These are phyloP conservation scores for Parasteatoda tepidariorum DNA, from an alignment of 1,140 invertebrate genomes.

Conservation along the genomic window DNA sequence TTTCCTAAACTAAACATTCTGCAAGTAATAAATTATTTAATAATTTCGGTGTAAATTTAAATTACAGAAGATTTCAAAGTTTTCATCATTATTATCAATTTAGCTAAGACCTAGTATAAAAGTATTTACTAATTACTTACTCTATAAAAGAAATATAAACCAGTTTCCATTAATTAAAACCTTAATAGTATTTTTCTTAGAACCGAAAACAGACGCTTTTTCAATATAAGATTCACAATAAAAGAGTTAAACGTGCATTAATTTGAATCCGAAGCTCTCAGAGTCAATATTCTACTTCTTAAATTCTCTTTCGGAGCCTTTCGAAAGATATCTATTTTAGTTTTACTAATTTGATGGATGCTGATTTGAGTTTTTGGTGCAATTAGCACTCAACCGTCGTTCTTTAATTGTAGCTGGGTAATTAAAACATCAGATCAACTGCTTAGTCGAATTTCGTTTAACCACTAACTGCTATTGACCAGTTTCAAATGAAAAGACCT, in stretches of 20 bases:
- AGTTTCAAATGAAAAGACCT: slow-evolving; percentile 2
- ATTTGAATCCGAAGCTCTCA: not conserved
- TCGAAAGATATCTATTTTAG: slow-evolving; percentile 41
- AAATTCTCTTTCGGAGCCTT: slow-evolving; percentile 37
- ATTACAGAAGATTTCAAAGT: too few species aligned
- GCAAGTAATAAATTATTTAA: too few species aligned
- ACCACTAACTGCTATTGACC: slow-evolving; percentile 55
- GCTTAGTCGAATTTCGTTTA: slow-evolving; percentile 31
- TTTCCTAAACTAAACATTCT: too few species aligned
- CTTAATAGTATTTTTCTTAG: not conserved
- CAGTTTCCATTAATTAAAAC: not conserved
- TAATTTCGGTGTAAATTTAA: too few species aligned
- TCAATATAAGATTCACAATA: not conserved
- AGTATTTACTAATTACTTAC: too few species aligned
- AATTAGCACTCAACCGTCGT: slow-evolving; percentile 34
- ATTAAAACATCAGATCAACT: slow-evolving; percentile 54
- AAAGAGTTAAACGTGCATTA: slow-evolving; percentile 26
- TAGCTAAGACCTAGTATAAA: too few species aligned
- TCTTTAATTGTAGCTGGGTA: slow-evolving; percentile 41
- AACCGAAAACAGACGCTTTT: not conserved
- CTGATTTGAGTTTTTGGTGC: slow-evolving; percentile 41
- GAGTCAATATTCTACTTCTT: slow-evolving; percentile 25
- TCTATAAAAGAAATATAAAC: too few species aligned
- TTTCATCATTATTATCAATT: too few species aligned
- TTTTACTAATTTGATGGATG: slow-evolving; percentile 52